Percentiles rank a stretch among this genome's conserved stretches.
phyloP scores from a whole-genome alignment of 1,140 invertebrate genomes.

The Ostrea denselamellosa region DNA sequence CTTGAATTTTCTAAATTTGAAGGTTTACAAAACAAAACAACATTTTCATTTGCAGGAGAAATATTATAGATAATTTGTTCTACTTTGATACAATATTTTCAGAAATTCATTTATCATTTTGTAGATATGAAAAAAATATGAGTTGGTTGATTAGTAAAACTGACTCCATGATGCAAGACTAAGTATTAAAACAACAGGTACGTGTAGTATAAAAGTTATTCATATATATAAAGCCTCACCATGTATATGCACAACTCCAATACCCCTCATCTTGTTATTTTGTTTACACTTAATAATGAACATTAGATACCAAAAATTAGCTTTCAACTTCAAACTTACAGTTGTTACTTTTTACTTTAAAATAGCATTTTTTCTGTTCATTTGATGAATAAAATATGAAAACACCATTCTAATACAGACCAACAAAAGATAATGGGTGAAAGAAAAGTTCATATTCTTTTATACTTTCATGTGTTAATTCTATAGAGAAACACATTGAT shows the following conservation, averaged over 20 bases:
- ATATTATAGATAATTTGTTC: neutral
- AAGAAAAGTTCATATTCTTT: no score
- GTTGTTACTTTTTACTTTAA: no score
- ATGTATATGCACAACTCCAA: neutral
- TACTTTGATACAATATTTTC: neutral
- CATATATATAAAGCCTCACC: neutral
- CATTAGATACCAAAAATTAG: no score
- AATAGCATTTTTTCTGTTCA: no score
- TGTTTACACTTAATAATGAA: no score
- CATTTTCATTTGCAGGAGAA: neutral
- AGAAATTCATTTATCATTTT: neutral
- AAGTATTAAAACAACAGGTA: neutral
- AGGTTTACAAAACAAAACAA: neutral
- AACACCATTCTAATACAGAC: no score
- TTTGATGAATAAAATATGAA: no score
- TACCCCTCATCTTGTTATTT: neutral
- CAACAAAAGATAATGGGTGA: no score
- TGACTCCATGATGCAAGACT: neutral
- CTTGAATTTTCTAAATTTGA: no score
- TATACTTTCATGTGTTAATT: no score
- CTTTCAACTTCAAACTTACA: no score
- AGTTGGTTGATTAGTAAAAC: neutral
- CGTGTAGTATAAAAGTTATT: neutral
- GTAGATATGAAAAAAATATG: neutral
- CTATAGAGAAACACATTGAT: no score